Conservation (phyloP, 2,888 invertebrate genomes). For the Ophion slaviceki region DNA sequence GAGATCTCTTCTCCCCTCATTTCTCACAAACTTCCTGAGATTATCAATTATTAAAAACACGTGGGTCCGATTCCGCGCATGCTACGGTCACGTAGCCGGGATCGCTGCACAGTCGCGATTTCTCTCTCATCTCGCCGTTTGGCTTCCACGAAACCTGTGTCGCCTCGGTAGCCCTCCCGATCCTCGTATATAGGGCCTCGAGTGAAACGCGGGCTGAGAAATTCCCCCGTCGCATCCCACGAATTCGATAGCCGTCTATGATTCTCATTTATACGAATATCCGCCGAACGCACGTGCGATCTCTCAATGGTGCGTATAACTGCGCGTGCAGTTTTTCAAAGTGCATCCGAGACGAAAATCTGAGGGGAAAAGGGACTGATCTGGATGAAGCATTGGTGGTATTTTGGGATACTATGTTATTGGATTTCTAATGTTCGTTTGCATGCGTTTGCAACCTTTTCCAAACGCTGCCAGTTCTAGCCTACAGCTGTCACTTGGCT, state of each 20-base stretch:
- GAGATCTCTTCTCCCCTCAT: constrained; percentile 68
- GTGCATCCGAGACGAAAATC: not conserved
- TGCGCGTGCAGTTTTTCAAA: not conserved
- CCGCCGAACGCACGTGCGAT: not conserved
- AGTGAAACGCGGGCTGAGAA: constrained; percentile 27
- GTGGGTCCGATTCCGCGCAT: constrained; percentile 64
- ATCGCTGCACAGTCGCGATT: constrained; percentile 52
- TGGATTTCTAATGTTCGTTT: not conserved
- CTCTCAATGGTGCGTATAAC: not conserved
- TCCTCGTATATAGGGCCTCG: constrained; percentile 42
- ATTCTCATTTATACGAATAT: not conserved
- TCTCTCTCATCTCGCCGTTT: constrained; percentile 78
- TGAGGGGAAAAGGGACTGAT: not conserved
- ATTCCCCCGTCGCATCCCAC: constrained; percentile 55
- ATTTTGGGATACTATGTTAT: not conserved
- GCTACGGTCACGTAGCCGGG: not conserved
- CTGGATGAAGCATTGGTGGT: no score
- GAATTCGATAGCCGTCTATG: constrained; percentile 63
- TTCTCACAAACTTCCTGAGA: constrained; percentile 70
- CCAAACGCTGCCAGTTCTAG: not conserved
- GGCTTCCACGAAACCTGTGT: constrained; percentile 75
- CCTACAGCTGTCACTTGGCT: not conserved
- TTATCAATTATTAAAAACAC: constrained; percentile 82
- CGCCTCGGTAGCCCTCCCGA: constrained; percentile 62
- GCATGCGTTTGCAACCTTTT: not conserved